Evolutionary conservation across 2,888 invertebrate genomes (phyloP).

Genomic region (Macrosoma leucophasiata): DNA sequence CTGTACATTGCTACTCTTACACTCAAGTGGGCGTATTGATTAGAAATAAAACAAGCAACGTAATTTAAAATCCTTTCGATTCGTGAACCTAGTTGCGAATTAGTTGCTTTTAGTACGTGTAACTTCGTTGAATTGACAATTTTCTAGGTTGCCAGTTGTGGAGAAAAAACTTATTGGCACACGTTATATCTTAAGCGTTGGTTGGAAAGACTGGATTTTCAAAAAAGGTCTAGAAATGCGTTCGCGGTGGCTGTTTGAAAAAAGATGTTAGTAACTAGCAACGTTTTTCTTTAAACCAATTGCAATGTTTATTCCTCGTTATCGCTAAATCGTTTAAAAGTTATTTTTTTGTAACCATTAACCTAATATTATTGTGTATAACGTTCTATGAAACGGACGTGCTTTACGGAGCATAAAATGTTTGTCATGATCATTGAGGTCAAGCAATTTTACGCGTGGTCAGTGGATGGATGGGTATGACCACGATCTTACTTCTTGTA

Average conservation of each 20-base stretch:
- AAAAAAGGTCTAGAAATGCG: conserved; percentile 53
- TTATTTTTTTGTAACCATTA: no score
- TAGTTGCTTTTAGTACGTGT: conserved; percentile 1
- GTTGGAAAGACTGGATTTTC: conserved; percentile 51
- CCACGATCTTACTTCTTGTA: no score
- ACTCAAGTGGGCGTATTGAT: not conserved
- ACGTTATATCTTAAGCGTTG: conserved; percentile 54
- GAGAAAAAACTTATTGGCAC: conserved; percentile 56
- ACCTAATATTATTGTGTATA: no score
- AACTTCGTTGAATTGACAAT: no score
- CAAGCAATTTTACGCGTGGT: no score
- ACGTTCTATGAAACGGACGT: no score
- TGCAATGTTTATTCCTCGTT: no score
- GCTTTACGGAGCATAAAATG: no score
- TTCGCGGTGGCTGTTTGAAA: conserved; percentile 19
- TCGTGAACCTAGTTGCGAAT: not conserved
- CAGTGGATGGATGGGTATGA: no score
- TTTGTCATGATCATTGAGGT: no score
- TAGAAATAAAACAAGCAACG: conserved; percentile 30
- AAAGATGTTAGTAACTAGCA: conserved; percentile 23
- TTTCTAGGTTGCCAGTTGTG: conserved; percentile 56
- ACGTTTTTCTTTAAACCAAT: conserved; percentile 22
- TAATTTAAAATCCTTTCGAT: conserved; percentile 3
- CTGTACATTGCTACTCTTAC: conserved; percentile 31
- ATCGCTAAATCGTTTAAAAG: no score